Evolutionary conservation across 2,888 invertebrate genomes (phyloP), one percentile per base, ranked within the genome.

Genomic region (Polydrusus cervinus): DNA sequence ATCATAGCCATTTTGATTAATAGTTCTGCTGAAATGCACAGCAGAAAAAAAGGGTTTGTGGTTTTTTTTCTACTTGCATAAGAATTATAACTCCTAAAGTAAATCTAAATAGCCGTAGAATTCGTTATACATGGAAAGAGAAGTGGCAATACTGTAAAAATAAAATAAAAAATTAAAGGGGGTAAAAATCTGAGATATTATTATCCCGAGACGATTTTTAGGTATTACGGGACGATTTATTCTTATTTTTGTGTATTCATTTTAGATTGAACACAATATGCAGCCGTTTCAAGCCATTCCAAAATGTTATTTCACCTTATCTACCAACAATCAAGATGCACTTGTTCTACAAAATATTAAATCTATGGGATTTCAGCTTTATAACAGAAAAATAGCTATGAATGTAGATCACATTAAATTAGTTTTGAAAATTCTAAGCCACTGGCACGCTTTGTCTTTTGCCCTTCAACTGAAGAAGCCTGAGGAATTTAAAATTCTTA

Each of bases 391-490:
- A 38, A 45, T 71, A 47, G 64, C 76, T 0, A 76, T 80, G 77
- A 73, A 78, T 9, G 10, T 74, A 13, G 10, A 76, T n/a, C 81
- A 81, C 40, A 73, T 78, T 10, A 69, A 78, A 60, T 9, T 75
- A 13, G 71, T 78, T 3, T 49, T 79, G 45, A 70, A 69, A 38
- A 62, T 77, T 34, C 78, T 79, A 13, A 80, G 77, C 18, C 76
- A 76, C 62, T 75, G 78, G 38, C 81, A 81, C 45, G 79, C 80
- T 7, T 16, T 80, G 0, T 80, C 81, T 13, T 79, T 81, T 25
- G 80, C 79, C 1, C 38, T 80, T 16, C 67, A 74, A 16, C 51
- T 74, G 40, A 79, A 78, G 51, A 69, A 75, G 6, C 34, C 16
- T 7, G 62, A 69, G 7, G 68, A 64, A 67, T 80, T 77, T 47